Percentiles rank a stretch among this genome's conserved stretches.
Evolutionary conservation across 2,113 vertebrate genomes (phyloP).

Genomic region (Poicephalus gulielmi): DNA sequence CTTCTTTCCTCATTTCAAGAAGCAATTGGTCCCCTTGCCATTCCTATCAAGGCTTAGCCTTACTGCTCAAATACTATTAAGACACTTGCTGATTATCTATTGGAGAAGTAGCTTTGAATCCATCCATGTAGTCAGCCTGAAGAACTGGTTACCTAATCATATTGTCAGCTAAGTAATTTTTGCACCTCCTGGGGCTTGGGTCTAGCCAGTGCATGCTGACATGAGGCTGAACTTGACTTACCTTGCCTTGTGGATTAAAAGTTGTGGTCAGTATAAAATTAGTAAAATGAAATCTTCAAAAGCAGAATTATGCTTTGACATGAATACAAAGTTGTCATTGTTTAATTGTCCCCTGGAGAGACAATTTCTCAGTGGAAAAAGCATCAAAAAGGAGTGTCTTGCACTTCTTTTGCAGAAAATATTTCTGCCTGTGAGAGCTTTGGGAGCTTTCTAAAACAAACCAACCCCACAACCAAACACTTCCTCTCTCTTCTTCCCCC

Average conservation of each 20-base stretch:
- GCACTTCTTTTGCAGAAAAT: background rate
- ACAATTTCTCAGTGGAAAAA: background rate
- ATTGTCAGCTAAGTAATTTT: background rate
- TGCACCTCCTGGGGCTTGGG: background rate
- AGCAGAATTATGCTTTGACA: background rate
- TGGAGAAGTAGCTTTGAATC: background rate
- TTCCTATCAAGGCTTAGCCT: background rate
- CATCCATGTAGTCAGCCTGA: background rate
- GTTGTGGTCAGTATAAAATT: background rate
- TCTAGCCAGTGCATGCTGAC: background rate
- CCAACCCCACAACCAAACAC: background rate
- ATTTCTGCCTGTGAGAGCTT: background rate
- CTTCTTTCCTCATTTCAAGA: background rate
- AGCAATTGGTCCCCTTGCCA: background rate
- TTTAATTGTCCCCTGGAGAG: background rate
- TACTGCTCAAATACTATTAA: background rate
- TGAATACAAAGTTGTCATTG: background rate
- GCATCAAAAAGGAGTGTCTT: background rate
- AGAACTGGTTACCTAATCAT: background rate
- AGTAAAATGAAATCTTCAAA: background rate
- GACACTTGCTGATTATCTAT: background rate
- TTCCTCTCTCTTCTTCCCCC: background rate
- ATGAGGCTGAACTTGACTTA: background rate
- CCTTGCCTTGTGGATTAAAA: background rate
- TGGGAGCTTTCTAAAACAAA: background rate